Evolutionary conservation across 2,113 vertebrate species (phyloP), one percentile per base, ranked within the genome.

Genomic region (Peucedramus taeniatus): DNA sequence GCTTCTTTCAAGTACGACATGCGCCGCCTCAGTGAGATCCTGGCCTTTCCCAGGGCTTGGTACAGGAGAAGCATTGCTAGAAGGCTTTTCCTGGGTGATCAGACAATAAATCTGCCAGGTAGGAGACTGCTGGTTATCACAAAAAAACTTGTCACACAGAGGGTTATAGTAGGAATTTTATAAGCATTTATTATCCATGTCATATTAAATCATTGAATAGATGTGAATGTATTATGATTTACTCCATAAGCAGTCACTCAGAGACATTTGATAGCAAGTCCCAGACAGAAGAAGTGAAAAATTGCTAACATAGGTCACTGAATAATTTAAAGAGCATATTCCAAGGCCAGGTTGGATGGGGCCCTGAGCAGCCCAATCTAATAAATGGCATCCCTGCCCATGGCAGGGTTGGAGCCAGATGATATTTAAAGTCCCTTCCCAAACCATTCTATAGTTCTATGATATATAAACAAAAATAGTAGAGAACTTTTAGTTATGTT

Each of bases 1-100:
- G 99, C 99, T 63, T 99, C 99, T 63, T 99, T 99, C 94, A 99
- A 99, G 93, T 99, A 99, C 0, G 99, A 99, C 95, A 99, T 99
- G 99, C 98, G 99, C 33, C 98, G 99, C 50, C 98, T 99, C 91
- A 99, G 99, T 83, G 99, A 99, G 97, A 99, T 99, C 96, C 97
- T 99, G 89, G 99, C 99, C 63, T 99, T 99, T 94, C 99, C 99
- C 10, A 98, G 98, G 94, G 99, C 99, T 70, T 99, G 99, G 99
- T 99, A 99, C 91, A 98, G 99, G 31, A 98, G 99, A 47, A 99
- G 99, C 91, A 99, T 99, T 65, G 99, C 99, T 91, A 98, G 99
- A 23, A 98, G 99, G 60, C 98, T 99, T 26, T 99, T 99, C 93
- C 97, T 99, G 39, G 99, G 99, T 83, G 99, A 99, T 97, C 99